Conservation (phyloP, 2,113 vertebrate genomes). For the Passer montanus region DNA sequence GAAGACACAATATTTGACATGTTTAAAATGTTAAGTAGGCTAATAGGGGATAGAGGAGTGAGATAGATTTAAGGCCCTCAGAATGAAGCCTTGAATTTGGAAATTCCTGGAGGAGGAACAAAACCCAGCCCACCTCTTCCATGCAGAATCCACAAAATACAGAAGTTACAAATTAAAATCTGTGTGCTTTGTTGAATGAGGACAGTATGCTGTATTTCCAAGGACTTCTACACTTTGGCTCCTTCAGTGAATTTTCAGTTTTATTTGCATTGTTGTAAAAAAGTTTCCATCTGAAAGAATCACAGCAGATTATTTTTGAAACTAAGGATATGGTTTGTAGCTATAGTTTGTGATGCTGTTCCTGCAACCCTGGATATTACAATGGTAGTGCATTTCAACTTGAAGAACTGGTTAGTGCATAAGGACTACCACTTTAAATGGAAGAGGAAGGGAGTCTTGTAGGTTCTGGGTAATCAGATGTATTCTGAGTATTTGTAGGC, state of each 20-base stretch:
- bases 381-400: neutral
- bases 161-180: neutral
- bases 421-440: neutral
- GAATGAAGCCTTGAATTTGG: neutral
- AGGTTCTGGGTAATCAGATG: neutral
- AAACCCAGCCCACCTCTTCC: neutral
- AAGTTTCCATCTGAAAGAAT: neutral
- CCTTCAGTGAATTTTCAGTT: neutral
- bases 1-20: neutral
- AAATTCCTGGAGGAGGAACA: fast-evolving
- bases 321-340: neutral
- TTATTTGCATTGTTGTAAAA: neutral
- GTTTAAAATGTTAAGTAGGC: neutral
- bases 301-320: neutral
- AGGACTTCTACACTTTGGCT: neutral
- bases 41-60: neutral
- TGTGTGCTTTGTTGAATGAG: neutral
- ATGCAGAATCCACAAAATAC: neutral
- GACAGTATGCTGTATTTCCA: neutral
- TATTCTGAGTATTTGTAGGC: neutral
- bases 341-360: neutral
- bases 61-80: neutral
- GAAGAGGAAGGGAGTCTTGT: neutral
- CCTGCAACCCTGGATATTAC: neutral
- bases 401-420: neutral